Percentiles rank a stretch among this genome's conserved stretches.
These are phyloP conservation scores for Priocnemis perturbator DNA, from an alignment of 2,888 invertebrate genomes.

Conservation along the genomic window DNA sequence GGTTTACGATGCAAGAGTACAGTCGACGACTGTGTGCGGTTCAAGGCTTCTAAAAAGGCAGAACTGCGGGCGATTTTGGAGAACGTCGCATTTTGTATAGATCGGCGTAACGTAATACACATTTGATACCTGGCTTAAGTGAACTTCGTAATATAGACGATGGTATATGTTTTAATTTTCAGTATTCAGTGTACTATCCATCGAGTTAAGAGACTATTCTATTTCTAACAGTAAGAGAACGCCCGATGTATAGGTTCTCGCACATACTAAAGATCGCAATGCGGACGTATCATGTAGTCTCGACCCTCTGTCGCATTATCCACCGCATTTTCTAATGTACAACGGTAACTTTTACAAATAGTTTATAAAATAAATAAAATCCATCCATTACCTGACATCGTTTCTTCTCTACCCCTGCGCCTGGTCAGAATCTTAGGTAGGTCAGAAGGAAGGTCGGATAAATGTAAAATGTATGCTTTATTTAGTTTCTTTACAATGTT, in stretches of 20 bases:
- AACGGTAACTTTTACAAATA: slow-evolving; percentile 69
- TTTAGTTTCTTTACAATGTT: slow-evolving; percentile 80
- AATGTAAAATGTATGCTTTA: slow-evolving; percentile 76
- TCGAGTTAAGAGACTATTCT: slow-evolving; percentile 30
- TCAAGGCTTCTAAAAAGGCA: neutral
- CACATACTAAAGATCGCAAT: slow-evolving; percentile 29
- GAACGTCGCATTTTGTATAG: slow-evolving; percentile 42
- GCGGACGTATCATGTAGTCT: slow-evolving; percentile 43
- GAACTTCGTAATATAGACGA: slow-evolving; percentile 24
- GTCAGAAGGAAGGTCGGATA: slow-evolving; percentile 33
- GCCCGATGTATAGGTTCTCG: slow-evolving; percentile 37
- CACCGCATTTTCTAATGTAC: slow-evolving; percentile 61
- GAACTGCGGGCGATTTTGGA: slow-evolving; percentile 1
- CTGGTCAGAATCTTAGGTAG: neutral
- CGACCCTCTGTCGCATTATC: slow-evolving; percentile 40
- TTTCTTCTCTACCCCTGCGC: no score
- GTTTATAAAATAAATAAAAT: slow-evolving; percentile 67
- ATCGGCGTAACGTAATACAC: slow-evolving; percentile 31
- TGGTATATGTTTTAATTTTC: slow-evolving; percentile 23
- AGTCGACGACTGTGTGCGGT: no score
- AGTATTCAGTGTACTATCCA: slow-evolving; percentile 39
- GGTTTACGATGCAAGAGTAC: no score
- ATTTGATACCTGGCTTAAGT: slow-evolving; percentile 45
- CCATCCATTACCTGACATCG: slow-evolving; percentile 22
- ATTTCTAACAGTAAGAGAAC: slow-evolving; percentile 2